phyloP scores from a whole-genome alignment of 2,888 invertebrate species.

The Drosophila prolongata region DNA sequence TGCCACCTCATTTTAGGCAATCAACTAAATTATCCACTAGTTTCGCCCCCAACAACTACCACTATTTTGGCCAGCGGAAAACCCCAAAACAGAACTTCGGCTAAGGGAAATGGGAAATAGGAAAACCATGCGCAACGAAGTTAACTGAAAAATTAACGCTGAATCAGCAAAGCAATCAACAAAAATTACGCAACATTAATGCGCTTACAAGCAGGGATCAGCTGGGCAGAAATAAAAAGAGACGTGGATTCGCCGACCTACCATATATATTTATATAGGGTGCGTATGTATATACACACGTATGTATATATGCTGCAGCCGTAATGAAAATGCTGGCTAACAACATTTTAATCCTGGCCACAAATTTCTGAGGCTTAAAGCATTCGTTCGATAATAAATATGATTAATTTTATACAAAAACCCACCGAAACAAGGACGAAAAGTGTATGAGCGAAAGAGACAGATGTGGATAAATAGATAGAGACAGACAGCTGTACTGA shows the following conservation, averaged over 20 bases:
- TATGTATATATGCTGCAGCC: constrained; percentile 29
- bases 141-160: constrained; percentile 53
- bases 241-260: background rate
- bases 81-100: background rate
- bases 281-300: background rate
- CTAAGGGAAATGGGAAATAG: constrained; percentile 6
- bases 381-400: constrained; percentile 58
- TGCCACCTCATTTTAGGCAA: constrained; percentile 7
- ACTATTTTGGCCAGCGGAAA: background rate
- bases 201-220: constrained; percentile 32
- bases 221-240: constrained; percentile 9
- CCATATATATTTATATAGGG: background rate
- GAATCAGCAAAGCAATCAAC: constrained; percentile 70
- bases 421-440: constrained; percentile 16
- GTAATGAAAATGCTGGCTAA: constrained; percentile 61
- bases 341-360: constrained; percentile 61
- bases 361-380: constrained; percentile 68
- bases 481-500: constrained; percentile 1
- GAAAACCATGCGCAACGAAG: constrained; percentile 21
- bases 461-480: background rate
- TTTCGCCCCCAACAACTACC: background rate
- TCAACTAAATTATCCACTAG: constrained; percentile 18
- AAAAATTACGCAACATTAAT: constrained; percentile 53
- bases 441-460: constrained; percentile 8
- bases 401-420: constrained; percentile 60